Percentiles rank a stretch among this genome's conserved stretches.
Conservation (phyloP, 1,140 invertebrate genomes). For the Brachionus sp. region DNA sequence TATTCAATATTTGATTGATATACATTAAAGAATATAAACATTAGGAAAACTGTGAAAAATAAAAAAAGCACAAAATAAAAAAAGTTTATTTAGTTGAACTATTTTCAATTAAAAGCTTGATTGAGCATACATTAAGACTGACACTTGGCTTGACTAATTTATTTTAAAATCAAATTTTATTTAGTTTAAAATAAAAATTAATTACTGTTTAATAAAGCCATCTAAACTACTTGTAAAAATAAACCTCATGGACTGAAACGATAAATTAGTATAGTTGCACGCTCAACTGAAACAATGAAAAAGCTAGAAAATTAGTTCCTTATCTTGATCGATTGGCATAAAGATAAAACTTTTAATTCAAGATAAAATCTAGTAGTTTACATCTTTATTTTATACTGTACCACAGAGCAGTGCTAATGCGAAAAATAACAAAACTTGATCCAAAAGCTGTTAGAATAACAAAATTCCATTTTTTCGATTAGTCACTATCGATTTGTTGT, state of each 20-base stretch:
- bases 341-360: background rate
- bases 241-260: background rate
- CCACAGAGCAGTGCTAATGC: background rate
- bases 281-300: background rate
- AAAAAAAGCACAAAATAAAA: background rate
- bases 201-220: conserved; percentile 32
- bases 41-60: conserved; percentile 2
- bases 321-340: conserved; percentile 1
- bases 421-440: conserved; percentile 23
- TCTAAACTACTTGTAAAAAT: conserved; percentile 3
- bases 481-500: conserved; percentile 33
- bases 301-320: conserved; percentile 1
- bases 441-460: conserved; percentile 34
- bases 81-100: background rate
- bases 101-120: conserved; percentile 17
- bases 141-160: conserved; percentile 42
- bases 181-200: conserved; percentile 4
- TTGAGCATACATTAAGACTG: conserved; percentile 19
- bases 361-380: background rate
- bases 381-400: conserved; percentile 1
- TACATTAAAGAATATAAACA: conserved; percentile 7
- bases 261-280: background rate
- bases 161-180: conserved; percentile 22
- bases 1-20: conserved; percentile 6
- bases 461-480: conserved; percentile 42